Evolutionary conservation across 23 tunicate species (phyloP), one percentile per base, ranked within the genome.

Genomic region (Styela plicata): DNA sequence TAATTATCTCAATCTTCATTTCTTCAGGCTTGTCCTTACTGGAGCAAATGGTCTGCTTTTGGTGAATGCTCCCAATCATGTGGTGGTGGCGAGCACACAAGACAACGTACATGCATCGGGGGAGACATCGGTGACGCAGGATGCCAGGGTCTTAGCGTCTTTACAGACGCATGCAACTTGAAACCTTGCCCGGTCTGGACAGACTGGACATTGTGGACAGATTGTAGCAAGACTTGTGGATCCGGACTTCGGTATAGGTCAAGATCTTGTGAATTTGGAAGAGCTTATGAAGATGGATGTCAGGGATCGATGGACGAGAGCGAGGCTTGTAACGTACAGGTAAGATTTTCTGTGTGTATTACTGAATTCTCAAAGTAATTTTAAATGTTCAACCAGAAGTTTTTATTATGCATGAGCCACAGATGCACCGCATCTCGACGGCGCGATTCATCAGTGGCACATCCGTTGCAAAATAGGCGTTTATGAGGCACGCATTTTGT

Each of bases 161-260:
- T 52, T 23, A 73, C 80, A 21, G 52, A 31, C 28, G 67, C 69
- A 18, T 93, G 98, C 86, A 66, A 64, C 25, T 37, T 77, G 2
- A 74, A 83, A 24, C 63, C 63, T 34, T 82, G 85, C 31, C 85
- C 85, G 34, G 3, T 63, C 2, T 90, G 96, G 96, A 44, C 79
- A 19, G 74, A 73, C 19, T 90, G 84, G 85, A 52, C 75, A 31
- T 36, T 62, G 2, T 94, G 99, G 99, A 34, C 82, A 13, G 74
- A 29, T 0, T 94, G 99, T 53, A 70, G 69, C 52, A 34, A 70
- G 29, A 77, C 85, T 7, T 94, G 99, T 79, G 99, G 99, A 53
- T n/a, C 80, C 32, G 97, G 97, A 73, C 5, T 80, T 25, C 52
- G 79, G 24, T 23, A 76, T 10, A 73, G 88, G 22, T 52, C 67